Evolutionary conservation across 2,113 vertebrate species (phyloP).

Genomic region (Scatophagus argus): DNA sequence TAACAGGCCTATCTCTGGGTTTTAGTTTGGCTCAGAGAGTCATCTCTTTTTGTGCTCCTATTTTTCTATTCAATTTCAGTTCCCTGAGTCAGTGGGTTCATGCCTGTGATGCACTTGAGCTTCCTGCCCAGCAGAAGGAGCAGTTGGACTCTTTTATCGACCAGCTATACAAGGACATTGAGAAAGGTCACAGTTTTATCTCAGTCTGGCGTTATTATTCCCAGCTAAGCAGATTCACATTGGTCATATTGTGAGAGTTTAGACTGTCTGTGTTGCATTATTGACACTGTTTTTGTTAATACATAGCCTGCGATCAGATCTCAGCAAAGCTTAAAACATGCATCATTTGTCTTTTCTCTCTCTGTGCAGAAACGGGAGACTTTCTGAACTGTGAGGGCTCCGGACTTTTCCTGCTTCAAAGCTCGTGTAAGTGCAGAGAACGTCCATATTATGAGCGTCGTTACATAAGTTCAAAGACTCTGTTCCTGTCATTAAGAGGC

Average conservation of each 20-base stretch:
- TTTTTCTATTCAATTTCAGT: constrained; percentile 73
- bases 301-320: constrained; percentile 20
- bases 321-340: constrained; percentile 20
- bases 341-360: constrained; percentile 42
- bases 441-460: not conserved
- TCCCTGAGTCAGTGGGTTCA: constrained; percentile 98
- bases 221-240: constrained; percentile 27
- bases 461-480: constrained; percentile 25
- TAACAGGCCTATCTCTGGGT: not conserved
- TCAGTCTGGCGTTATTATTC: constrained; percentile 50
- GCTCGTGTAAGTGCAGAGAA: constrained; percentile 91
- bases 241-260: constrained; percentile 1
- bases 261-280: constrained; percentile 4
- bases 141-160: constrained; percentile 95
- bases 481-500: not conserved
- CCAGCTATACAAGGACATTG: constrained; percentile 98
- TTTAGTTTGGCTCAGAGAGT: not conserved
- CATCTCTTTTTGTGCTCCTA: not conserved
- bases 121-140: constrained; percentile 91
- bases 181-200: constrained; percentile 88
- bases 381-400: constrained; percentile 99
- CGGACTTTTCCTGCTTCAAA: constrained; percentile 96
- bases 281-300: constrained; percentile 14
- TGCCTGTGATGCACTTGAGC: constrained; percentile 91
- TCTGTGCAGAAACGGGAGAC: constrained; percentile 92